Base-by-base conservation (phyloP, 2,888 invertebrate genomes). In the Euproctis similis region DNA sequence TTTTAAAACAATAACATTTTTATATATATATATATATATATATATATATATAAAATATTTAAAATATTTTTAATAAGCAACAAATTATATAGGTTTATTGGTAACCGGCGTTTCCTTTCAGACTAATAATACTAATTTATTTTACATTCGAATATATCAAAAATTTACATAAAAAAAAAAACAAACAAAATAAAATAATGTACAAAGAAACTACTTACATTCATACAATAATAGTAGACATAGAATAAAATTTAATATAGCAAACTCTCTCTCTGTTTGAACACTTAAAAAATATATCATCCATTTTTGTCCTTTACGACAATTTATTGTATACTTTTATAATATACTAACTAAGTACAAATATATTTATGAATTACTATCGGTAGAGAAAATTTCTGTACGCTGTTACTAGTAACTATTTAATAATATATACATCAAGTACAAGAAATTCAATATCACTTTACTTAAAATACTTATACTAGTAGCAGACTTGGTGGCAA, bases 41-140 rank as follows among this genome's bases (percentile, higher is more conserved):
- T n/a, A n/a, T n/a, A n/a, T n/a, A n/a, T n/a, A n/a, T n/a, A n/a
- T n/a, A n/a, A n/a, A n/a, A n/a, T n/a, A n/a, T n/a, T n/a, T 68
- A 78, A 72, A 76, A 70, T 72, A 78, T 75, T 69, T 72, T 82
- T 77, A 84, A 80, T 81, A 80, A 80, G 74, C 81, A 84, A 84
- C 82, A 81, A 81, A 73, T 77, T 70, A 78, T 80, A 80, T 69
- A n/a, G n/a, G 74, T 80, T 77, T 78, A 82, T 76, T 84, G 84
- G 84, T 84, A 84, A 84, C 84, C 84, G 81, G 81, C 82, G 82
- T 77, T 84, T 82, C 65, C 72, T 80, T 73, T 84, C 81, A 82
- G 84, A 84, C 84, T 84, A 82, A 74, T 71, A 80, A 76, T 72
- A 77, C 77, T 81, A 81, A 75, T 65, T 14, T 72, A 75, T 62